These are phyloP conservation scores for Phoxinus dragarum DNA, from an alignment of 2,797 vertebrate genomes.

Conservation along the genomic window DNA sequence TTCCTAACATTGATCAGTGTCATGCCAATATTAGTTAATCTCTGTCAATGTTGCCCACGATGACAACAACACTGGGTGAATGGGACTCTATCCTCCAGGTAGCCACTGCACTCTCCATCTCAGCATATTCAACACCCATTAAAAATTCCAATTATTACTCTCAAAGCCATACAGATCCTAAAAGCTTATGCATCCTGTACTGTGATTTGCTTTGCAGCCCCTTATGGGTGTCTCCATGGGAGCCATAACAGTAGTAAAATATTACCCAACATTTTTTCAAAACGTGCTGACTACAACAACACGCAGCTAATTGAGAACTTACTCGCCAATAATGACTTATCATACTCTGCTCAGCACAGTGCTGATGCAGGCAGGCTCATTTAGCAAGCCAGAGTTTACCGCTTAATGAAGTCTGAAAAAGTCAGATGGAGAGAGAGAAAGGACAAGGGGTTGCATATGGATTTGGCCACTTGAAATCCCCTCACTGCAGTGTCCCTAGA, in stretches of 20 bases:
- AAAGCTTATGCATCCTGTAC: constrained; percentile 44
- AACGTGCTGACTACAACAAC: constrained; percentile 63
- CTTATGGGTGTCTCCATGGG: constrained; percentile 56
- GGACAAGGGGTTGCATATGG: constrained; percentile 51
- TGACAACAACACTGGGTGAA: constrained; percentile 59
- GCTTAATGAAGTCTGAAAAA: constrained; percentile 71
- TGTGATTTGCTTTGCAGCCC: constrained; percentile 48
- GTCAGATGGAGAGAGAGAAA: constrained; percentile 56
- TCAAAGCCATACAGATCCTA: constrained; percentile 52
- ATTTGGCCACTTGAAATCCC: constrained; percentile 48
- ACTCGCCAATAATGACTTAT: constrained; percentile 77
- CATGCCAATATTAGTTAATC: constrained; percentile 56
- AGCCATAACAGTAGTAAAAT: constrained; percentile 60
- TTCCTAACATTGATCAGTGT: constrained; percentile 39
- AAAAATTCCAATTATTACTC: constrained; percentile 55
- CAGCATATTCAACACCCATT: constrained; percentile 51
- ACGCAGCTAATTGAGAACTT: constrained; percentile 72
- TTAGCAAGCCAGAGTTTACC: constrained; percentile 59
- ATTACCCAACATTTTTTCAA: constrained; percentile 62
- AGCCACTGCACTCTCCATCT: constrained; percentile 42
- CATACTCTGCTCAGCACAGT: constrained; percentile 71
- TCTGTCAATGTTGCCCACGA: constrained; percentile 53
- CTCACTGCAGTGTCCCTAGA: background rate
- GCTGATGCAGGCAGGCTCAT: constrained; percentile 61
- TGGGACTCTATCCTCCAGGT: constrained; percentile 53